A percentile compares a stretch with the other conserved stretches of the same genome.
phyloP scores from a whole-genome alignment of 2,113 vertebrate genomes.

The Zosterops lateralis region DNA sequence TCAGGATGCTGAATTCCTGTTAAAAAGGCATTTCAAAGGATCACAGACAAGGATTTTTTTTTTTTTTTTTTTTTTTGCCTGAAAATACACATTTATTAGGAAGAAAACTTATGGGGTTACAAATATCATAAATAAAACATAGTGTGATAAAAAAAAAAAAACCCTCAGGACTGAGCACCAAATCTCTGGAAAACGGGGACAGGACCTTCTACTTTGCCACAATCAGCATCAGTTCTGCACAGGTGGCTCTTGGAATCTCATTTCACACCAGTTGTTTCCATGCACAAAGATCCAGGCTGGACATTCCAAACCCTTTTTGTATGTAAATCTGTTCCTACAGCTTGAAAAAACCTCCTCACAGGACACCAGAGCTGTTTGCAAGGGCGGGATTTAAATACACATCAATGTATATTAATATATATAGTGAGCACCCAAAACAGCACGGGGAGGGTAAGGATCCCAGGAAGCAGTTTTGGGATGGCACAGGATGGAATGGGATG shows the following conservation, averaged over 20 bases:
- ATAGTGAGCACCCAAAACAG: background rate
- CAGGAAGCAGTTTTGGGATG: background rate
- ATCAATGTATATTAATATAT: fast-evolving
- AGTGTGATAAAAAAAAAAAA: background rate
- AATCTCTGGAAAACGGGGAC: background rate
- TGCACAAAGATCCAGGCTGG: background rate
- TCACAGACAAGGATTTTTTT: background rate
- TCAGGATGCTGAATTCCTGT: background rate
- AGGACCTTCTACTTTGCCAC: background rate
- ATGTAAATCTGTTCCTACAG: fast-evolving
- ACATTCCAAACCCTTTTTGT: background rate
- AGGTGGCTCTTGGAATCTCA: background rate
- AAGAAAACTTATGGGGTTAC: background rate
- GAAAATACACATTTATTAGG: constrained; percentile 8
- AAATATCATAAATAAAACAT: background rate
- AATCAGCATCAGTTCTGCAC: background rate
- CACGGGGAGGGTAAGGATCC: fast-evolving
- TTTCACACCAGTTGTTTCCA: background rate
- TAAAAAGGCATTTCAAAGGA: background rate
- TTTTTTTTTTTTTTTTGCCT: background rate
- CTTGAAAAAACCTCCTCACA: background rate
- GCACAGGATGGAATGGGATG: background rate
- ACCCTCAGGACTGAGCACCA: background rate
- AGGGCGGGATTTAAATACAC: fast-evolving
- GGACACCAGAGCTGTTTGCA: background rate